Percentiles rank a stretch among this genome's conserved stretches.
These are phyloP conservation scores for Phyllotreta striolata DNA, from an alignment of 2,888 invertebrate species.

Conservation along the genomic window DNA sequence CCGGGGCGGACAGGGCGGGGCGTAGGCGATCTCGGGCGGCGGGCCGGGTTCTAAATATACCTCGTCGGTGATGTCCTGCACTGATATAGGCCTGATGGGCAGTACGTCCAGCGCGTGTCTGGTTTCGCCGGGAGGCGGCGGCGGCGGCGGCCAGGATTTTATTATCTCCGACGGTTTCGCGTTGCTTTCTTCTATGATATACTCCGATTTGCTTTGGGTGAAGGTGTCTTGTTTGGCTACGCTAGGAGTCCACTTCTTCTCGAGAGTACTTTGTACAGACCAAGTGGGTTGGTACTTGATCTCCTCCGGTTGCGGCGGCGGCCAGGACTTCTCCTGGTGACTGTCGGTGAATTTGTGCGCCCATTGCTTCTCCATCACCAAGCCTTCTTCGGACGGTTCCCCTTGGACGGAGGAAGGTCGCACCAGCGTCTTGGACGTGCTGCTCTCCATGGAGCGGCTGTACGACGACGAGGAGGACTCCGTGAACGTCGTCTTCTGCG, in stretches of 20 bases:
- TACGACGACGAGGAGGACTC: conserved; percentile 48
- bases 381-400: conserved; percentile 67
- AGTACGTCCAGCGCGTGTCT: conserved; percentile 47
- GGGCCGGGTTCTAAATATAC: conserved; percentile 71
- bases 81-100: conserved; percentile 58
- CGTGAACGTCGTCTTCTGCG: conserved; percentile 40
- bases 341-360: conserved; percentile 63
- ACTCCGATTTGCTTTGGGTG: conserved; percentile 48
- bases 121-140: conserved; percentile 49
- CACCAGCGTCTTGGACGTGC: conserved; percentile 56
- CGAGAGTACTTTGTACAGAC: conserved; percentile 57
- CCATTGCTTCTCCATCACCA: conserved; percentile 76
- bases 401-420: conserved; percentile 61
- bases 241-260: conserved; percentile 57
- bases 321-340: conserved; percentile 64
- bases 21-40: conserved; percentile 73
- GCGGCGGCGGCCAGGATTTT: conserved; percentile 62
- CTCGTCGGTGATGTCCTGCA: conserved; percentile 62
- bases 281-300: conserved; percentile 54
- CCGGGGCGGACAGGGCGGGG: conserved; percentile 58
- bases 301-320: conserved; percentile 58
- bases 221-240: conserved; percentile 45
- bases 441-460: conserved; percentile 44
- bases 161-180: conserved; percentile 62
- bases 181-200: conserved; percentile 59